These are phyloP conservation scores for Tapirus terrestris DNA, from an alignment of 2,113 vertebrate species.

Conservation along the genomic window DNA sequence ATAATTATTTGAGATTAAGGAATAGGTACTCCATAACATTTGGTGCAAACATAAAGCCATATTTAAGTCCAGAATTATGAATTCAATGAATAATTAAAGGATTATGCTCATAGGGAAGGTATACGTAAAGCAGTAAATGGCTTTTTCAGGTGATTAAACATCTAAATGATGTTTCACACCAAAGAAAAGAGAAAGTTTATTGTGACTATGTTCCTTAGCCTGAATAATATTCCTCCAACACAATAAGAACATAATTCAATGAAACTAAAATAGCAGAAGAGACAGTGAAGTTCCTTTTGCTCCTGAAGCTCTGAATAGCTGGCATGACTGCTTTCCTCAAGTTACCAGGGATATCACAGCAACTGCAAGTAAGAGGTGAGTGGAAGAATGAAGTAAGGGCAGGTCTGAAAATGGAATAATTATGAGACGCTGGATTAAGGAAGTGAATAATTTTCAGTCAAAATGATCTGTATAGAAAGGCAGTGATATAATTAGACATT, in stretches of 20 bases:
- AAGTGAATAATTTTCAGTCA: constrained; percentile 52
- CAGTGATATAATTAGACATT: constrained; percentile 65
- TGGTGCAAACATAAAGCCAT: constrained; percentile 50
- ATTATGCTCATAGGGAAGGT: constrained; percentile 52
- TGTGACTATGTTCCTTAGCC: constrained; percentile 48
- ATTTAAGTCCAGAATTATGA: constrained; percentile 66
- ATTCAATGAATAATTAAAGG: constrained; percentile 78
- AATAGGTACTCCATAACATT: constrained; percentile 30
- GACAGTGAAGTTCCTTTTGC: background rate
- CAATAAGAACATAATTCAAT: constrained; percentile 58
- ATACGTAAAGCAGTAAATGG: constrained; percentile 56
- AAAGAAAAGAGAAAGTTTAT: constrained; percentile 54
- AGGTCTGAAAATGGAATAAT: constrained; percentile 67
- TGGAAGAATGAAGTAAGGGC: constrained; percentile 44
- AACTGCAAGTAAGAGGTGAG: constrained; percentile 34
- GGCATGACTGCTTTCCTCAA: background rate
- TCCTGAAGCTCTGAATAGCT: constrained; percentile 22
- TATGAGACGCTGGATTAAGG: constrained; percentile 68
- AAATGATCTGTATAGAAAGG: constrained; percentile 68
- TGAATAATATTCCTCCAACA: constrained; percentile 60
- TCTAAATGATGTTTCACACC: constrained; percentile 62
- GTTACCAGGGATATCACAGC: background rate
- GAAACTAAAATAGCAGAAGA: constrained; percentile 57
- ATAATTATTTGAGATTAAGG: constrained; percentile 47
- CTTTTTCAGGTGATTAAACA: constrained; percentile 74